Percentiles rank a stretch among this genome's conserved stretches.
Evolutionary conservation across 1,140 invertebrate genomes (phyloP).

Genomic region (Drosophila hydei): DNA sequence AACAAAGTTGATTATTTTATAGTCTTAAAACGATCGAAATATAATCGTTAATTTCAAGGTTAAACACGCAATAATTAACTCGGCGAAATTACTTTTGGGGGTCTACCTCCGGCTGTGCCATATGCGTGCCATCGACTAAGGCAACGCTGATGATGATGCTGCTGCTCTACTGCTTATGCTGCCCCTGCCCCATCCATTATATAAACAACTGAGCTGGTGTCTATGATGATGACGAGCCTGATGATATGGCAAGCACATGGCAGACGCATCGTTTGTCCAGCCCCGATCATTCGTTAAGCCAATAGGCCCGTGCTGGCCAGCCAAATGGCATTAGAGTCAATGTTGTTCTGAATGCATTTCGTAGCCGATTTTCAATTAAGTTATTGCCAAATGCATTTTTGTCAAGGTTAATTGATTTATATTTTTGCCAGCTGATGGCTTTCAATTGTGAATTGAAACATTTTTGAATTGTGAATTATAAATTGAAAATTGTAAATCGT

Average conservation of each 20-base stretch:
- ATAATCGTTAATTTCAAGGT: constrained; percentile 69
- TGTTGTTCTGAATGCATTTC: constrained; percentile 65
- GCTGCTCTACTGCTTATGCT: neutral
- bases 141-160: constrained; percentile 5
- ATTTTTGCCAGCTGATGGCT: constrained; percentile 29
- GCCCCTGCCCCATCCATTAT: neutral
- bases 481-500: constrained; percentile 63
- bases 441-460: constrained; percentile 49
- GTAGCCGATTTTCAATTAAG: constrained; percentile 74
- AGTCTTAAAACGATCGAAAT: constrained; percentile 74
- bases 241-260: constrained; percentile 64
- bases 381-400: constrained; percentile 64
- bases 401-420: constrained; percentile 67
- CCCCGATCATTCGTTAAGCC: constrained; percentile 30
- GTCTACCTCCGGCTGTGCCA: constrained; percentile 39
- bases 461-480: constrained; percentile 34
- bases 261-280: constrained; percentile 44
- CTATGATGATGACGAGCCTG: constrained; percentile 23
- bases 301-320: constrained; percentile 14
- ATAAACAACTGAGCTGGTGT: constrained; percentile 47
- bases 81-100: constrained; percentile 63
- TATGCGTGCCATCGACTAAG: constrained; percentile 39
- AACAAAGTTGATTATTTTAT: constrained; percentile 80
- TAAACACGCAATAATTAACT: constrained; percentile 78
- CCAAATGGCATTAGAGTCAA: constrained; percentile 54